Base-by-base conservation (phyloP, 2,113 vertebrate genomes). In the Pseudorectes ferrugineus region DNA sequence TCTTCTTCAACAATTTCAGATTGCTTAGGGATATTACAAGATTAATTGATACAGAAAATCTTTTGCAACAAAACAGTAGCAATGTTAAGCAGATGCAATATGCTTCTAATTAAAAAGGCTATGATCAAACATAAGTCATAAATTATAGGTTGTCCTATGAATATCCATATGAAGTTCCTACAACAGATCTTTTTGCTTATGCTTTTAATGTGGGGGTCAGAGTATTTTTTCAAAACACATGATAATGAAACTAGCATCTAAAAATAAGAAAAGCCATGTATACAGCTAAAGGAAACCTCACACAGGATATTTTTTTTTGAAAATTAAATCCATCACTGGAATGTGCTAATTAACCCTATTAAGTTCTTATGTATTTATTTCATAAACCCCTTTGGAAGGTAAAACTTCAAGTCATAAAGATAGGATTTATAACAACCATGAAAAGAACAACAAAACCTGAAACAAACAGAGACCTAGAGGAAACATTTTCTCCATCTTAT, bases 41-140 rank as follows among this genome's bases (percentile, higher is more conserved):
- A 97, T 97, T 97, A 97, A 97, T 97, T 95, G 96, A 97, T 92
- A 97, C 79, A 95, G 92, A 92, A 97, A 97, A 93, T 94, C 71
- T 92, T 97, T 93, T 73, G 49, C 91, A 95, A 73, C 42, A 88
- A 93, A 97, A 92, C 26, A 84, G 63, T 87, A 88, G 73, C 82
- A 94, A 74, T 96, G 77, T 96, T 96, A 97, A 97, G 82, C 33
- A 84, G 89, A 94, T 93, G 68, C 88, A 97, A 73, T 96, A 96
- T 89, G 95, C 61, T 92, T 63, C 91, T 96, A 91, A 97, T 96
- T 95, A 93, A 93, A 96, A 97, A 73, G 52, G 55, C 19, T 81
- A 19, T 24, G 57, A 93, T 96, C 40, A 95, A 97, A 94, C 70
- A 52, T 67, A 96, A 96, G 77, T 96, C 87, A 88, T 75, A 95